These are phyloP conservation scores for Drosophila ochracea DNA, from an alignment of 2,888 invertebrate genomes.

Conservation along the genomic window DNA sequence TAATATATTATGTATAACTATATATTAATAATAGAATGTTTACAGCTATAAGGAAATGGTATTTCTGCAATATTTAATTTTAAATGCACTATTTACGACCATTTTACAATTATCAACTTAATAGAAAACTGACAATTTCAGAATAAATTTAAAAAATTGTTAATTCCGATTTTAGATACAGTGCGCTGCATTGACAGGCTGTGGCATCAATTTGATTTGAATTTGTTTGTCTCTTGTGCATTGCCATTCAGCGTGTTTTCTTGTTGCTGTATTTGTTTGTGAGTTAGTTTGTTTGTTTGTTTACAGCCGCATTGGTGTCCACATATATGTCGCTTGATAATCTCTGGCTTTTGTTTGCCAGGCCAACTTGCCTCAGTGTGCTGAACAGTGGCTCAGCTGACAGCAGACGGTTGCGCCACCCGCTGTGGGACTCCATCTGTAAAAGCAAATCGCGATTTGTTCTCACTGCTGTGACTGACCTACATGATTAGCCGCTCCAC, in stretches of 20 bases:
- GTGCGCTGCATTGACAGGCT: slow-evolving; percentile 7
- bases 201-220: slow-evolving; percentile 68
- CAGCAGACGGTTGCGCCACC: slow-evolving; percentile 28
- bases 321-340: slow-evolving; percentile 66
- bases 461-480: slow-evolving; percentile 36
- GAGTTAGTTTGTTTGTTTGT: slow-evolving; percentile 32
- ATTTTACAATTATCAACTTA: neutral
- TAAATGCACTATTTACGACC: neutral
- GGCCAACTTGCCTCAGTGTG: slow-evolving; percentile 16
- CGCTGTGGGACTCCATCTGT: slow-evolving; percentile 21
- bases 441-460: slow-evolving; percentile 43
- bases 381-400: slow-evolving; percentile 22
- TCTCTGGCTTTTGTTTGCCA: slow-evolving; percentile 58
- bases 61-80: neutral
- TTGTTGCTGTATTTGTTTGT: slow-evolving; percentile 20
- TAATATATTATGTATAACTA: neutral
- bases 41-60: neutral
- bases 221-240: slow-evolving; percentile 75
- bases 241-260: slow-evolving; percentile 26
- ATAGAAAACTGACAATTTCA: neutral
- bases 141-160: neutral
- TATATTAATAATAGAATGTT: neutral
- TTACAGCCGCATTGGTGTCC: slow-evolving; percentile 63
- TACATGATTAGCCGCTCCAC: slow-evolving; percentile 51
- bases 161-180: neutral